Evolutionary conservation across 2,888 invertebrate genomes (phyloP), one percentile per base, ranked within the genome.

Genomic region (Lysandra coridon): DNA sequence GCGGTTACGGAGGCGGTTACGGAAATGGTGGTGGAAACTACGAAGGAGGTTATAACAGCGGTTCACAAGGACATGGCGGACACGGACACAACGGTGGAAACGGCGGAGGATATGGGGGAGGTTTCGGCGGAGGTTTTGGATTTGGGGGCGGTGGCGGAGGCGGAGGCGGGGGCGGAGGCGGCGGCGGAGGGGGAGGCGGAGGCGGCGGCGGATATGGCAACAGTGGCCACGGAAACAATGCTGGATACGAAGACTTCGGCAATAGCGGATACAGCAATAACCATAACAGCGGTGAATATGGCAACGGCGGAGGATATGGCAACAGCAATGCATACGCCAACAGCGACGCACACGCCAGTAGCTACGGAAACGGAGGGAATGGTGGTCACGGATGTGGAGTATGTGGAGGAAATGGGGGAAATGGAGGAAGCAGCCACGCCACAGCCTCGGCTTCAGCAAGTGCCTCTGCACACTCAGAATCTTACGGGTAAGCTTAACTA

Each of bases 381-480:
- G 81, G 83, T 10, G 82, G 85, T 0, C 83, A 83, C 0, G 83
- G 83, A 12, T 80, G 83, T 6, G 80, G 81, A 3, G 82, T 84
- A 2, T 76, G 81, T 4, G 80, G 81, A 2, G 85, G 85, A 2
- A 76, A 80, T 40, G 79, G 82, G 10, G 81, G 81, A 1, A 84
- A 84, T n/a, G 82, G 82, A 3, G 82, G 82, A 1, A 81, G 83
- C 4, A 82, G 82, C 1, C 83, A 85, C 0, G 90, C 90, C 0
- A 86, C 88, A 0, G 89, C 90, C 1, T 86, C 85, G 3, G 88
- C 87, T 6, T 84, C 86, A 44, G 83, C 84, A 1, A 69, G 33
- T 69, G 69, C 69, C 33, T 33, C 69, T 4, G 69, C 69, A 79
- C 82, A 82, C 79, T 80, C 81, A 60, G 73, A 44, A 60, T 78